Conservation (phyloP, 2,113 vertebrate genomes). For the Aegithalos caudatus region DNA sequence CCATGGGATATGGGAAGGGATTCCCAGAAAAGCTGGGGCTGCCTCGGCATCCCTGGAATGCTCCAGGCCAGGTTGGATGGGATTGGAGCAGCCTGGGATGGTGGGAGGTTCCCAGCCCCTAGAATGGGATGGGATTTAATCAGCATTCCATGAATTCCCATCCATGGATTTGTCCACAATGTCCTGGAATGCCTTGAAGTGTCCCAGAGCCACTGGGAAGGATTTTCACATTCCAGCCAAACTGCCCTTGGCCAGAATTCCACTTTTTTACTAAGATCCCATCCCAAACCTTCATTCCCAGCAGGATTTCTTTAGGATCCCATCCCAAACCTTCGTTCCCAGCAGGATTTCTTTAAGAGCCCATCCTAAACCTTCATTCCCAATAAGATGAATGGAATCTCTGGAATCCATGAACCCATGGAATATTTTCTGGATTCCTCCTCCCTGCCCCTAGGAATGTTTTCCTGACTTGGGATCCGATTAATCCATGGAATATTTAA, state of each 20-base stretch:
- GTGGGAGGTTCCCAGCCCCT: no score
- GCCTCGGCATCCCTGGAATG: not conserved
- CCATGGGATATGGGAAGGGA: no score
- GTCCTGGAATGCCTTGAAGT: not conserved
- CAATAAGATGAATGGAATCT: no score
- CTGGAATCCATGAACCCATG: no score
- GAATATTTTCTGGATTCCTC: no score
- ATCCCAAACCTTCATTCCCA: not conserved
- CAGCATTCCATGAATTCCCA: not conserved
- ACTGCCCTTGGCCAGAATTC: not conserved
- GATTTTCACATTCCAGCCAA: not conserved
- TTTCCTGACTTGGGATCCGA: no score
- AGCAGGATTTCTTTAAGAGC: not conserved
- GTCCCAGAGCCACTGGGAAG: not conserved
- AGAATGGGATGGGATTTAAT: not conserved
- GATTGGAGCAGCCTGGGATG: not conserved
- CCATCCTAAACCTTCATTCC: no score
- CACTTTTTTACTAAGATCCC: not conserved
- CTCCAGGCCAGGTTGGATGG: not conserved
- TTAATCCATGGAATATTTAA: no score
- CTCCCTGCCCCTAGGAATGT: not conserved
- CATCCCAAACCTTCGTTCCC: not conserved
- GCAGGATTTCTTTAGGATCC: not conserved
- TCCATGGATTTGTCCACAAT: rapidly evolving
- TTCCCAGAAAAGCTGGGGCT: not conserved